Conservation (phyloP, 1,140 invertebrate species). For the Laupala kohalensis region DNA sequence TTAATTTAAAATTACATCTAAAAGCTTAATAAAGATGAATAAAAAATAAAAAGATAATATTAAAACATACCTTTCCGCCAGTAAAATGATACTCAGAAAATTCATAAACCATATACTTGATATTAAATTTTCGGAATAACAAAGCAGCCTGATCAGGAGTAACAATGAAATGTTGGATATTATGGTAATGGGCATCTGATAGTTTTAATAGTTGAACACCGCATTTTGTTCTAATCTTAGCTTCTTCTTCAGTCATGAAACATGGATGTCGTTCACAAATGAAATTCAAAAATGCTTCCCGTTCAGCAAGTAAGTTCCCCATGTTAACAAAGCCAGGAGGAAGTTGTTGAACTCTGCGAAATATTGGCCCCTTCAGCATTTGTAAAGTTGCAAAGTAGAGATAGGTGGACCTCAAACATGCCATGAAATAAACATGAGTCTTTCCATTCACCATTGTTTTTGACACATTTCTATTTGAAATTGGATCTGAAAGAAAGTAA, state of each 20-base stretch:
- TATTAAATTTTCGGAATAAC: neutral
- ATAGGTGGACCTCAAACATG: conserved; percentile 29
- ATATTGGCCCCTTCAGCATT: conserved; percentile 21
- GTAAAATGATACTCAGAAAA: neutral
- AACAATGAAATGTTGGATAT: neutral
- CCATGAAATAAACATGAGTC: conserved; percentile 33
- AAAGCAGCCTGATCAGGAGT: neutral
- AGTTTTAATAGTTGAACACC: neutral
- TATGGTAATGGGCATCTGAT: neutral
- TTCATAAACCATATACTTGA: neutral
- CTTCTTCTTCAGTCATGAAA: neutral
- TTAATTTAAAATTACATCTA: no score
- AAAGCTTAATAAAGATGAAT: no score
- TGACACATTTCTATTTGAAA: conserved; percentile 33
- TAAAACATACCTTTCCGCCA: neutral
- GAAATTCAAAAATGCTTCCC: neutral
- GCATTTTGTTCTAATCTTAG: neutral
- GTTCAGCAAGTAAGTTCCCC: neutral
- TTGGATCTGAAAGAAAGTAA: conserved; percentile 33
- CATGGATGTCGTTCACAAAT: neutral
- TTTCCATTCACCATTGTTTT: conserved; percentile 28
- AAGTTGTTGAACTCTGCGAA: conserved; percentile 24
- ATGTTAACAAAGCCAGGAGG: conserved; percentile 19
- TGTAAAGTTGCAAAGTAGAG: conserved; percentile 34
- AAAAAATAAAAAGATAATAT: no score